Evolutionary conservation across 1,140 invertebrate genomes (phyloP).

Genomic region (Drosophila repleta): DNA sequence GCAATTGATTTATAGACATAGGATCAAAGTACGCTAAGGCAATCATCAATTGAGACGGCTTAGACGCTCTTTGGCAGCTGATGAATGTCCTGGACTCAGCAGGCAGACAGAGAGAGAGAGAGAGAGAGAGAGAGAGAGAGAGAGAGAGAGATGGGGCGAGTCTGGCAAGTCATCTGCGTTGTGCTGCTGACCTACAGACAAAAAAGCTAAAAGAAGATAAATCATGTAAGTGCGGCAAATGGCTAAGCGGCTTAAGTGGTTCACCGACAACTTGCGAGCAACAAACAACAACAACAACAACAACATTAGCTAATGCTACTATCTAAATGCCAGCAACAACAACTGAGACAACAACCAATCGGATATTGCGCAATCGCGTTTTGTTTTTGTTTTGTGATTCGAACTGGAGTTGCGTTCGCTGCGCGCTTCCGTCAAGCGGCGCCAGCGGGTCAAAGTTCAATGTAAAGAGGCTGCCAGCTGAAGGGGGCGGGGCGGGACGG

Average conservation of each 20-base stretch:
- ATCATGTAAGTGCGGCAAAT: conserved; percentile 37
- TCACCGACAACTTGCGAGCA: conserved; percentile 1
- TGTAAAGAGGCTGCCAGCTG: conserved; percentile 25
- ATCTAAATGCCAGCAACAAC: conserved; percentile 28
- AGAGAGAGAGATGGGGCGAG: background rate
- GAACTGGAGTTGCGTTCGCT: conserved; percentile 25
- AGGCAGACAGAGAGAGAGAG: too few relatives aligned
- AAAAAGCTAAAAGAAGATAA: background rate
- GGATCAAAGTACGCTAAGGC: background rate
- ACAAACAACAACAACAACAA: conserved; percentile 28
- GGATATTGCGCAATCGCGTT: conserved; percentile 68
- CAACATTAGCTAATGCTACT: conserved; percentile 3
- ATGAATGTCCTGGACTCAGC: background rate
- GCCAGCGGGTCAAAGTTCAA: conserved; percentile 58
- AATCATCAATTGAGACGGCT: conserved; percentile 1
- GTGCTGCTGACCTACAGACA: conserved; percentile 58
- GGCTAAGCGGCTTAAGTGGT: conserved; percentile 47
- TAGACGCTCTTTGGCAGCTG: background rate
- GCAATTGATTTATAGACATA: background rate
- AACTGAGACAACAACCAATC: conserved; percentile 46
- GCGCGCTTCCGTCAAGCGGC: conserved; percentile 5
- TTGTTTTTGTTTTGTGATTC: conserved; percentile 36
- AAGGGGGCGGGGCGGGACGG: background rate
- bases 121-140: background rate
- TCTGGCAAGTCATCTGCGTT: conserved; percentile 46